These are phyloP conservation scores for Cerastis leucographa DNA, from an alignment of 2,888 invertebrate genomes.

Conservation along the genomic window DNA sequence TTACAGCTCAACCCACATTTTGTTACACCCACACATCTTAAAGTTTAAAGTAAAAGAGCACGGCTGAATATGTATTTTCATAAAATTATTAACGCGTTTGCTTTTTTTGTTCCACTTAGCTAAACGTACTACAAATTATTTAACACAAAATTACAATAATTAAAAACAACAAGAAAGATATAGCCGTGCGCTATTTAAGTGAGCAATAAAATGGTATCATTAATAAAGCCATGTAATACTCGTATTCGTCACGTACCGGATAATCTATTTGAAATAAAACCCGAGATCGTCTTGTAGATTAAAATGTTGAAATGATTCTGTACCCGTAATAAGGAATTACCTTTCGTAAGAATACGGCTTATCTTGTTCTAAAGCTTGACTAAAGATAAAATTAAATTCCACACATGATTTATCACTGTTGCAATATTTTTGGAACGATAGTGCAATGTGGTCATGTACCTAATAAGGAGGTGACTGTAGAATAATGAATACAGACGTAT, in stretches of 20 bases:
- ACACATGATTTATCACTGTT: slow-evolving; percentile 41
- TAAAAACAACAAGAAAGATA: slow-evolving; percentile 4
- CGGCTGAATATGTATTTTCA: background rate
- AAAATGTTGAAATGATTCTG: slow-evolving; percentile 45
- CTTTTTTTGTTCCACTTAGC: background rate
- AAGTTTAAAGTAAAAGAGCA: background rate
- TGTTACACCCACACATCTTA: background rate
- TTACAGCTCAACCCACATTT: background rate
- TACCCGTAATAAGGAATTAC: slow-evolving; percentile 25
- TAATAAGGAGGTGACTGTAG: background rate
- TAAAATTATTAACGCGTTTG: background rate
- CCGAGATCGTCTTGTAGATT: slow-evolving; percentile 41
- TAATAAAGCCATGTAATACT: slow-evolving; percentile 39
- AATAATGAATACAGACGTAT: background rate
- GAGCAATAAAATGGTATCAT: slow-evolving; percentile 3
- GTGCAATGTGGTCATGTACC: slow-evolving; percentile 20
- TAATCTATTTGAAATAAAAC: slow-evolving; percentile 43
- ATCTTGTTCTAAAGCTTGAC: slow-evolving; percentile 42
- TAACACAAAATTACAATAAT: slow-evolving; percentile 3
- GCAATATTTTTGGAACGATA: slow-evolving; percentile 33
- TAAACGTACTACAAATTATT: background rate
- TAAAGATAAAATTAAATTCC: slow-evolving; percentile 47
- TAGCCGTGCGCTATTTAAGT: background rate
- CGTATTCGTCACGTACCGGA: slow-evolving; percentile 37
- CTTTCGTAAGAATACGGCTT: slow-evolving; percentile 48